These are phyloP conservation scores for Rostratula benghalensis DNA, from an alignment of 2,113 vertebrate species.

Conservation along the genomic window DNA sequence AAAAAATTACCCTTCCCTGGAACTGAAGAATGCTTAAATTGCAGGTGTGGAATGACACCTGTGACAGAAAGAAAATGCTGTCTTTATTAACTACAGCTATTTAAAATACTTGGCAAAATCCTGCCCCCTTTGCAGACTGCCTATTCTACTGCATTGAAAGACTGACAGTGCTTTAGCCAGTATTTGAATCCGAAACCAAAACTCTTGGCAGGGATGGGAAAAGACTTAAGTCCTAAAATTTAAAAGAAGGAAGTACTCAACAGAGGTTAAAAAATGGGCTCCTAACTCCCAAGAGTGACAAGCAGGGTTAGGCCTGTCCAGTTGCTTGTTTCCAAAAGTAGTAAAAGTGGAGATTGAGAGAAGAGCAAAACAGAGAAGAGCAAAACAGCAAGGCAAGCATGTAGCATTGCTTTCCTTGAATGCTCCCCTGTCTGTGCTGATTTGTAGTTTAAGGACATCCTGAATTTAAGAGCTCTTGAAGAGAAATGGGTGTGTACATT, in stretches of 20 bases:
- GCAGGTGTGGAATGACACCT: background rate
- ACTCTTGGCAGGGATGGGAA: background rate
- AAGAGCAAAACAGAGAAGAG: background rate
- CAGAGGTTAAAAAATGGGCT: background rate
- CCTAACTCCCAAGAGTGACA: background rate
- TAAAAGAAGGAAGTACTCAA: background rate
- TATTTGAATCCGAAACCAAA: background rate
- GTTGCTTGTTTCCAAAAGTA: background rate
- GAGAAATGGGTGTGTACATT: background rate
- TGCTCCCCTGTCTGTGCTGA: background rate
- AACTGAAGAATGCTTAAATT: background rate
- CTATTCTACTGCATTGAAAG: background rate
- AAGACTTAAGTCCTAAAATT: background rate
- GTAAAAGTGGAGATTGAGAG: background rate
- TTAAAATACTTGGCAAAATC: background rate
- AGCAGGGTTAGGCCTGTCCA: background rate
- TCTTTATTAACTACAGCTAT: background rate
- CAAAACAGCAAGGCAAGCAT: background rate
- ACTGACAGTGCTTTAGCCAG: background rate
- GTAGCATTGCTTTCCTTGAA: background rate
- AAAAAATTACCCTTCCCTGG: background rate
- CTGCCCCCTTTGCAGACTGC: background rate
- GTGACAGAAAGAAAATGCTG: background rate
- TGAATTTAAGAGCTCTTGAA: background rate
- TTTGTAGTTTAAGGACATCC: background rate